Evolutionary conservation across 2,113 vertebrate species (phyloP), one percentile per base, ranked within the genome.

Genomic region (Mobula hypostoma): DNA sequence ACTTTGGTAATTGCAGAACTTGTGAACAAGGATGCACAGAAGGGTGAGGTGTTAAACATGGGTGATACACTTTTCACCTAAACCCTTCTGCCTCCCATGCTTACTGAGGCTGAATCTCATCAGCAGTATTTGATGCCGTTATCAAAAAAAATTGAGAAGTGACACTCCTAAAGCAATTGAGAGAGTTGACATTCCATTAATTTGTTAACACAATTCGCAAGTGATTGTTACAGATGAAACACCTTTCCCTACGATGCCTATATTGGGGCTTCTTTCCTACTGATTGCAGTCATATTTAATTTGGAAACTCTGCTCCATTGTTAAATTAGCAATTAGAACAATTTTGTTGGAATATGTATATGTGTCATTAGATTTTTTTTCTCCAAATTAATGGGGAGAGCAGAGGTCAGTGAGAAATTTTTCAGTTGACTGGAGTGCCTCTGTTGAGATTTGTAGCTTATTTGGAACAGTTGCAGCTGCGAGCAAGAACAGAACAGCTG

Each of bases 261-360:
- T 97, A 96, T 96, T 96, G 95, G 95, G 96, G 91, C 96, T 96
- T 95, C 95, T 96, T 96, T 96, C 96, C 96, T 97, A 96, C 94
- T 96, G 96, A 96, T 96, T 96, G 94, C 96, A 98, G 97, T 98
- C 98, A 97, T 97, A 98, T 98, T 98, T 98, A 97, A 98, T 98
- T 98, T 98, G 97, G 97, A 98, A 98, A 97, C 97, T 95, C 97
- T 96, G 97, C 97, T 99, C 97, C 97, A 98, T 98, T 96, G 96
- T 98, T 97, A 98, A 98, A 99, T 99, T 98, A 99, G 98, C 98
- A 99, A 99, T 99, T 99, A 98, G 98, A 98, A 98, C 98, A 98
- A 98, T 98, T 98, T 98, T 98, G 98, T 97, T 97, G 97, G 97
- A 98, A 98, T 98, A 98, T 98, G 98, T 98, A 98, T 98, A 97